phyloP scores from a whole-genome alignment of 2,888 invertebrate genomes.

The Marasmarcha lunaedactyla region DNA sequence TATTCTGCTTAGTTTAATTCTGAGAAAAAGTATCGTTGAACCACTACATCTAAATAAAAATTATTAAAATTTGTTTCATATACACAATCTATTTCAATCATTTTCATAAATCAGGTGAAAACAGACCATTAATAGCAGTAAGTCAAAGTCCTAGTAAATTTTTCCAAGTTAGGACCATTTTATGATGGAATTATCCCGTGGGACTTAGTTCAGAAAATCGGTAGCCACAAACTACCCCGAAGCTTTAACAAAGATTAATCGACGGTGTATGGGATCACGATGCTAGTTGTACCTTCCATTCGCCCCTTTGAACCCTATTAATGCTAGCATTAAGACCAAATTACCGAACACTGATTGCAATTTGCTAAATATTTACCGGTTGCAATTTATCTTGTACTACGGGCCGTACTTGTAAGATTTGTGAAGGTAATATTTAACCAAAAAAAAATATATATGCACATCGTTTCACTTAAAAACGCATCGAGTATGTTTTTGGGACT shows the following conservation, averaged over 20 bases:
- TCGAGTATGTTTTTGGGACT: too few relatives aligned
- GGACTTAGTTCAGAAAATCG: slow-evolving; percentile 48
- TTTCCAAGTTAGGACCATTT: slow-evolving; percentile 20
- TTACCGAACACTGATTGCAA: slow-evolving; percentile 6
- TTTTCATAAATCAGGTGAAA: too few relatives aligned
- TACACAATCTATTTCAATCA: too few relatives aligned
- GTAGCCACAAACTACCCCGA: slow-evolving; percentile 59
- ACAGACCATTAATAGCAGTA: too few relatives aligned
- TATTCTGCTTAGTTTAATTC: too few relatives aligned
- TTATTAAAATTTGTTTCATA: too few relatives aligned
- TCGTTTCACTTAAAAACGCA: too few relatives aligned
- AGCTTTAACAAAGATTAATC: slow-evolving; percentile 56
- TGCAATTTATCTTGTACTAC: background rate
- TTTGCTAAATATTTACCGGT: background rate
- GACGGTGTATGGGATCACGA: slow-evolving; percentile 47
- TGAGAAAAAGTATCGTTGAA: too few relatives aligned
- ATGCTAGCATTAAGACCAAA: slow-evolving; percentile 24
- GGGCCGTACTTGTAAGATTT: background rate
- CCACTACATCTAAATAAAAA: too few relatives aligned
- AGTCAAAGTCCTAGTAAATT: too few relatives aligned
- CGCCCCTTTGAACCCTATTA: slow-evolving; percentile 18
- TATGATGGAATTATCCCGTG: slow-evolving; percentile 50
- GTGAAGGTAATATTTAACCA: background rate
- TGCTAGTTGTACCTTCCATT: slow-evolving; percentile 32
- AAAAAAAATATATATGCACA: too few relatives aligned